These are phyloP conservation scores for Copsychus sechellarum DNA, from an alignment of 2,113 vertebrate species.

Conservation along the genomic window DNA sequence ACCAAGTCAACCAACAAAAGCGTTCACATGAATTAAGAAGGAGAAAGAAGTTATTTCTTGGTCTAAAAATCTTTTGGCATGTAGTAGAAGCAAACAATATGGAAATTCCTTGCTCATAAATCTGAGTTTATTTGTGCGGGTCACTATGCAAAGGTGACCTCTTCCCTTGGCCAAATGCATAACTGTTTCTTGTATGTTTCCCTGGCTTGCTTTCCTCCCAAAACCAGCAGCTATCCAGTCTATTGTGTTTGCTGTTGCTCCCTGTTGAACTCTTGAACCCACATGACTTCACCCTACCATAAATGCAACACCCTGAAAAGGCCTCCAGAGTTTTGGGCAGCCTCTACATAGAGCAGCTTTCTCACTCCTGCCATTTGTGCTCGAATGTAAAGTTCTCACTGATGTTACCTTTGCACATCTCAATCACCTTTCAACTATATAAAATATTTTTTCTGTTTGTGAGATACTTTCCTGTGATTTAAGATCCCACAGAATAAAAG, in stretches of 20 bases:
- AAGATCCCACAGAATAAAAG: neutral
- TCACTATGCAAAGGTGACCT: neutral
- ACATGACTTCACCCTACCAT: accelerated
- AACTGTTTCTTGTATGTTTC: accelerated
- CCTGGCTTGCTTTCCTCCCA: neutral
- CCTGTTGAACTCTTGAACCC: accelerated
- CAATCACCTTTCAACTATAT: neutral
- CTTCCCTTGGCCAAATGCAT: neutral
- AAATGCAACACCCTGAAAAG: neutral
- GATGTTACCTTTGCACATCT: neutral
- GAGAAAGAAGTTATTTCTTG: neutral
- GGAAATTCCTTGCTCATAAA: neutral
- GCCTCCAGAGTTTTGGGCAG: neutral
- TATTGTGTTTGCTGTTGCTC: accelerated
- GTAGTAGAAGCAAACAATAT: neutral
- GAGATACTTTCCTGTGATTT: neutral
- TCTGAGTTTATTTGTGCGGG: neutral
- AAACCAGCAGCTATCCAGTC: neutral
- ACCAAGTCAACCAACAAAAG: neutral
- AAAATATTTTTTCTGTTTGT: neutral
- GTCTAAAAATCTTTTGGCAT: neutral
- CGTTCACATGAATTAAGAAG: neutral
- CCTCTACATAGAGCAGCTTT: accelerated
- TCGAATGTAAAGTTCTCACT: neutral
- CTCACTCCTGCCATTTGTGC: neutral